Percentiles rank a stretch among this genome's conserved stretches.
phyloP scores from a whole-genome alignment of 2,888 invertebrate genomes.

The Xiphydria camelus region DNA sequence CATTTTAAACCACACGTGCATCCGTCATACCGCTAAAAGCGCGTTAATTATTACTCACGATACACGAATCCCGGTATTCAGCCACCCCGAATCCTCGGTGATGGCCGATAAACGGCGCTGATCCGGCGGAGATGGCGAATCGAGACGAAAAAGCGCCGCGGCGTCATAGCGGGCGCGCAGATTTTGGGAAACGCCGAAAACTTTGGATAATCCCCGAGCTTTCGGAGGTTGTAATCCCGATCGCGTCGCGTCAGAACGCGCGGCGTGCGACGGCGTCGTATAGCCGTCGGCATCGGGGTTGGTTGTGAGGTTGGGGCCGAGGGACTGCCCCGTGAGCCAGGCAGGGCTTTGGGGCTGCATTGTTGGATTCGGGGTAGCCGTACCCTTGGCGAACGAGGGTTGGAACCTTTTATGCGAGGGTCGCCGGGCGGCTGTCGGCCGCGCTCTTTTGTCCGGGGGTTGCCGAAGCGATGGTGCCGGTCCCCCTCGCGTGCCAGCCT shows the following conservation, averaged over 20 bases:
- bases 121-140: too few species aligned
- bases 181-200: neutral
- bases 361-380: constrained; percentile 31
- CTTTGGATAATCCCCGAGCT: constrained; percentile 3
- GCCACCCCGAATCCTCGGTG: too few species aligned
- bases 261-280: neutral
- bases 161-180: too few species aligned
- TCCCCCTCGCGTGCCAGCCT: constrained; percentile 15
- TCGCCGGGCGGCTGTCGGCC: constrained; percentile 43
- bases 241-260: too few species aligned
- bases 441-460: constrained; percentile 44
- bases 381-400: constrained; percentile 34
- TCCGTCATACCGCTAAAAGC: too few species aligned
- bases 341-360: constrained; percentile 23
- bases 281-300: too few species aligned
- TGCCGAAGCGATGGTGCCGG: constrained; percentile 26
- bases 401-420: constrained; percentile 45
- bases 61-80: too few species aligned
- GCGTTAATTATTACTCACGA: too few species aligned
- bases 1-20: too few species aligned
- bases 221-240: constrained; percentile 1
- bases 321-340: constrained; percentile 20
- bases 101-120: too few species aligned
- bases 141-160: too few species aligned
- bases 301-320: too few species aligned